Evolutionary conservation across 2,113 vertebrate genomes (phyloP), one percentile per base, ranked within the genome.

Genomic region (Phrynosoma blainvillii): DNA sequence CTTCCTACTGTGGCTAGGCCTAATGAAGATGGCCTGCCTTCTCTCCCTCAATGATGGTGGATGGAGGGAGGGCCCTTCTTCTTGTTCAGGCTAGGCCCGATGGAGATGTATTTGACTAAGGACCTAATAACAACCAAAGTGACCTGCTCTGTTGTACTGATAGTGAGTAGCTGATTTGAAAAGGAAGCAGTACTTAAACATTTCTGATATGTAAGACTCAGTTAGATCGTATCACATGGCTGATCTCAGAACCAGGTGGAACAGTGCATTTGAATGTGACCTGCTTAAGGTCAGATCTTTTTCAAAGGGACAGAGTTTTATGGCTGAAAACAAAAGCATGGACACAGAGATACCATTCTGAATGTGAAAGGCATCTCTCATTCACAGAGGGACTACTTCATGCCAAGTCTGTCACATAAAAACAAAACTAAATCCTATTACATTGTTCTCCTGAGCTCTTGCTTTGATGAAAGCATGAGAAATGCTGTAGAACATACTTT

Each of bases 121-220:
- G 90, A 86, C 70, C 47, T 76, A 65, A 32, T 42, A 85, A 54
- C 30, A 82, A 77, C 74, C 2, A 5, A 20, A 32, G 27, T 20
- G 3, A 59, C 18, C 73, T 0, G 0, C 76, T 89, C 0, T 66
- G 47, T 20, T 75, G 23, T 36, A 68, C 65, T 66, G 73, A 76
- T 74, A 84, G 8, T 65, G 84, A 78, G 32, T 84, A 62, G 71
- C 91, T 78, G 79, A 82, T 68, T 85, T 82, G 30, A 92, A 88
- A 89, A 79, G 85, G 79, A 90, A 91, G 2, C 25, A 11, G 14
- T 84, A 86, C 85, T 91, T 87, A 84, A 87, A 74, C 36, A 74
- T 80, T 87, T 66, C 52, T 80, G 30, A 75, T 90, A 0, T 5
- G 62, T 62, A 92, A 23, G n/a, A 68, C 0, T 85, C 78, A 77